A percentile compares a stretch with the other conserved stretches of the same genome.
Evolutionary conservation across 2,888 invertebrate genomes (phyloP).

Genomic region (Torymus tubicola): DNA sequence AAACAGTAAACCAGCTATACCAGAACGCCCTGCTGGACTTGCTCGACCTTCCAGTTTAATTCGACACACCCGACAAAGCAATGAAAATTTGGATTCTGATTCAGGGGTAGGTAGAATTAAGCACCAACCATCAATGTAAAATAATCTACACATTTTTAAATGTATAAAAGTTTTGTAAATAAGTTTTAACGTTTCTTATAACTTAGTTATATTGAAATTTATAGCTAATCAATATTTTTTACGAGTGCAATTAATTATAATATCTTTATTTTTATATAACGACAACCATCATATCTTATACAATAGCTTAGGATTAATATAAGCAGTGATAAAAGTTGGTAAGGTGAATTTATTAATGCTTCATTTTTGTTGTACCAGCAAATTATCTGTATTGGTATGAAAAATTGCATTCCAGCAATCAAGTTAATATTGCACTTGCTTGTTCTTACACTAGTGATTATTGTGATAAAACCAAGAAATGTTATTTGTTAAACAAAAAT

Average conservation of each 20-base stretch:
- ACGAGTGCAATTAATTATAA: constrained; percentile 14
- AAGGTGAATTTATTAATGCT: constrained; percentile 32
- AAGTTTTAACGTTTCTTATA: background rate
- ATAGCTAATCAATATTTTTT: constrained; percentile 27
- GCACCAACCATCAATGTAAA: constrained; percentile 18
- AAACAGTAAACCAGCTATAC: constrained; percentile 85
- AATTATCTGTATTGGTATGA: constrained; percentile 24
- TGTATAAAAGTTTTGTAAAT: constrained; percentile 23
- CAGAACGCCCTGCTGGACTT: constrained; percentile 86
- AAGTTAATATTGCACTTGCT: constrained; percentile 47
- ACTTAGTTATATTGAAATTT: constrained; percentile 5
- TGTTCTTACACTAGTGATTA: constrained; percentile 16
- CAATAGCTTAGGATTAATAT: constrained; percentile 21
- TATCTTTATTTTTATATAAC: constrained; percentile 9
- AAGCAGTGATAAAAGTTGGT: constrained; percentile 14
- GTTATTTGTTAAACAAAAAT: constrained; percentile 45
- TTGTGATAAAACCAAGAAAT: constrained; percentile 28
- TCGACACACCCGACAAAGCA: constrained; percentile 70
- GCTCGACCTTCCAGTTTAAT: constrained; percentile 78
- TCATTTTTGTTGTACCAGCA: constrained; percentile 28
- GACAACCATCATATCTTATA: background rate
- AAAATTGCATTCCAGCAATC: constrained; percentile 15
- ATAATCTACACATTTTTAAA: constrained; percentile 4
- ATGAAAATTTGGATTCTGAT: constrained; percentile 72
- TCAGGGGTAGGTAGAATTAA: constrained; percentile 71